Conservation (phyloP, 2,888 invertebrate genomes). For the Taenaris catops region DNA sequence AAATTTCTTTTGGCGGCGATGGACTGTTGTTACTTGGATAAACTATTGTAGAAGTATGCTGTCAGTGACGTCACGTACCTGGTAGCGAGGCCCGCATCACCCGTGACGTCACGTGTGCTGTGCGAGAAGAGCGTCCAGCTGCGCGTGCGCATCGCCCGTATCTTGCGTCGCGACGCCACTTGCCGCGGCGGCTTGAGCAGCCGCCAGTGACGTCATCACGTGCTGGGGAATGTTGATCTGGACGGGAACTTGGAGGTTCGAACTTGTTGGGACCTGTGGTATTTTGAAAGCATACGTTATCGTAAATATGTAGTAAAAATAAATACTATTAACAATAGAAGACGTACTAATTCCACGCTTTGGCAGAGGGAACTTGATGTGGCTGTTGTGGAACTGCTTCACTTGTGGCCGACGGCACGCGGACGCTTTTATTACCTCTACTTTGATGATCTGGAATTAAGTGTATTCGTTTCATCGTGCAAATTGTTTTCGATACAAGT, state of each 20-base stretch:
- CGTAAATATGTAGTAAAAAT: no score
- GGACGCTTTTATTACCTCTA: conserved; percentile 92
- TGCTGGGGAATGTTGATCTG: conserved; percentile 84
- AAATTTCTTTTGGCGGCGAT: no score
- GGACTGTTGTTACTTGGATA: no score
- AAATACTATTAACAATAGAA: not conserved
- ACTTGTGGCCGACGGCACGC: conserved; percentile 96
- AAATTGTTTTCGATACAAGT: no score
- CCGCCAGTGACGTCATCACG: conserved; percentile 58
- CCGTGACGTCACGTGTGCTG: conserved; percentile 53
- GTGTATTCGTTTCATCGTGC: no score
- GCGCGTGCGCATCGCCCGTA: conserved; percentile 32
- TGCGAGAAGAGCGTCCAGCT: conserved; percentile 59
- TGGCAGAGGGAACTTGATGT: conserved; percentile 97
- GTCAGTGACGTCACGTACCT: no score
- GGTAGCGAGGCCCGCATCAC: conserved; percentile 1
- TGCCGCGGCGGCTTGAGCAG: conserved; percentile 44
- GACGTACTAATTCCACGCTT: no score
- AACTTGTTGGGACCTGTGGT: conserved; percentile 82
- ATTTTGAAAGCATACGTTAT: no score
- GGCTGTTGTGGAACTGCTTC: conserved; percentile 99
- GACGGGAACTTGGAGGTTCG: conserved; percentile 80
- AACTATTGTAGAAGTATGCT: no score
- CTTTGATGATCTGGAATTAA: conserved; percentile 95
- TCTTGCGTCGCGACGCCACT: conserved; percentile 27